These are phyloP conservation scores for Gallinago nigripennis DNA, from an alignment of 2,797 vertebrate genomes.

Conservation along the genomic window DNA sequence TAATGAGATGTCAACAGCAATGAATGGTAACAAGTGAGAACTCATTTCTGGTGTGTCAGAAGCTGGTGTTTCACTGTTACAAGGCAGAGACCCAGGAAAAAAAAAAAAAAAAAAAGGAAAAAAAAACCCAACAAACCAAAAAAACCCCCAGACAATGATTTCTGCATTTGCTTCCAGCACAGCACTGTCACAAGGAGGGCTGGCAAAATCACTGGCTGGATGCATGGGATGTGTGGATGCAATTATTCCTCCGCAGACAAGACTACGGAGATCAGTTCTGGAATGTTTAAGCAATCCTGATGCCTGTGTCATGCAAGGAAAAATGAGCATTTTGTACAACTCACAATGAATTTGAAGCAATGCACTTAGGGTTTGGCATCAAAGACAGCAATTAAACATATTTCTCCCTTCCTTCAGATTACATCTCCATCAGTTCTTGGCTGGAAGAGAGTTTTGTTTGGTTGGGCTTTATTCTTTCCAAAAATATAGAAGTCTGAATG, in stretches of 20 bases:
- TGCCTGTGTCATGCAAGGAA: not conserved
- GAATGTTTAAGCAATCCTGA: not conserved
- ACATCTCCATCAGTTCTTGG: not conserved
- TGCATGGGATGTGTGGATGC: not conserved
- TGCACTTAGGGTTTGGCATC: conserved; percentile 14
- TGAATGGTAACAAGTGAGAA: rapidly evolving
- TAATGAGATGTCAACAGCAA: not conserved
- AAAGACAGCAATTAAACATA: not conserved
- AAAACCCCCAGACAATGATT: not conserved
- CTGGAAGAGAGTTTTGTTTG: not conserved
- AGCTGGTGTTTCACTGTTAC: not conserved
- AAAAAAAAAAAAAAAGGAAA: rapidly evolving
- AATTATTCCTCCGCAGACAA: not conserved
- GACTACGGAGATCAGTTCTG: not conserved
- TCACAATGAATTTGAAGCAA: not conserved
- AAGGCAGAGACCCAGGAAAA: not conserved
- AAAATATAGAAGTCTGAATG: not conserved
- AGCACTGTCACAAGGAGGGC: not conserved
- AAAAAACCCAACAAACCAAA: too few relatives aligned
- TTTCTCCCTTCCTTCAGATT: not conserved
- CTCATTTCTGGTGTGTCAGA: not conserved
- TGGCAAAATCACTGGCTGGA: not conserved
- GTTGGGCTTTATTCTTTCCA: not conserved
- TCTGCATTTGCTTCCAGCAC: not conserved
- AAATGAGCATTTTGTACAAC: not conserved